Conservation (phyloP, 64 coral and sea anemone species). For the Anthopleura sola region DNA sequence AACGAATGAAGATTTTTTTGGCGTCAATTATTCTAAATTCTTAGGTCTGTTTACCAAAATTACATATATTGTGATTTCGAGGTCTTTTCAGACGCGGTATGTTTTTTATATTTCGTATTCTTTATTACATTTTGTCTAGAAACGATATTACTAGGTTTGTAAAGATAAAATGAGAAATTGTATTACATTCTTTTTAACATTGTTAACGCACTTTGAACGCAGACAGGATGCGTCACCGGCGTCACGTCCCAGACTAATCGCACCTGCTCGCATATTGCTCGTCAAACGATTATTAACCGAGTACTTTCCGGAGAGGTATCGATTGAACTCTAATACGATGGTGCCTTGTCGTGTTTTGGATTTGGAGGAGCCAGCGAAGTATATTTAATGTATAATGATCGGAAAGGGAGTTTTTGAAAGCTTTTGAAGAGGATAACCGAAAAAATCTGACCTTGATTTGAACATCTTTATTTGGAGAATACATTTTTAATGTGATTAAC, state of each 20-base stretch:
- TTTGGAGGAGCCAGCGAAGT: background rate
- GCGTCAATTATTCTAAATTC: background rate
- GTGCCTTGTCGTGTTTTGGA: constrained; percentile 8
- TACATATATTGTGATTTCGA: no score
- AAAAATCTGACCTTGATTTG: background rate
- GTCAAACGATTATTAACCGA: background rate
- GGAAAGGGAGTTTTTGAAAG: constrained; percentile 11
- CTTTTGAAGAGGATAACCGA: background rate
- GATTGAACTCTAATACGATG: constrained; percentile 2
- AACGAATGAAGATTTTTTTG: background rate
- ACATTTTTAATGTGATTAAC: background rate
- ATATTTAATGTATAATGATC: background rate
- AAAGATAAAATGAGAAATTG: background rate
- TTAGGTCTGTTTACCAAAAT: background rate
- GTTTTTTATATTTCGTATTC: background rate
- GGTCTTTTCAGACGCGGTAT: background rate
- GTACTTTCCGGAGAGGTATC: background rate
- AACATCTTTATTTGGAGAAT: background rate
- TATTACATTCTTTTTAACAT: background rate
- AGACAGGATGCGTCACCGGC: background rate
- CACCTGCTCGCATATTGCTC: background rate
- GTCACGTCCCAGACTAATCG: constrained; percentile 2
- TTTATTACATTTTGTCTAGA: background rate
- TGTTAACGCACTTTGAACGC: background rate
- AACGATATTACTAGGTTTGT: background rate